Percentiles rank a stretch among this genome's conserved stretches.
These are phyloP conservation scores for Nematolebias whitei DNA, from an alignment of 2,113 vertebrate genomes.

Conservation along the genomic window DNA sequence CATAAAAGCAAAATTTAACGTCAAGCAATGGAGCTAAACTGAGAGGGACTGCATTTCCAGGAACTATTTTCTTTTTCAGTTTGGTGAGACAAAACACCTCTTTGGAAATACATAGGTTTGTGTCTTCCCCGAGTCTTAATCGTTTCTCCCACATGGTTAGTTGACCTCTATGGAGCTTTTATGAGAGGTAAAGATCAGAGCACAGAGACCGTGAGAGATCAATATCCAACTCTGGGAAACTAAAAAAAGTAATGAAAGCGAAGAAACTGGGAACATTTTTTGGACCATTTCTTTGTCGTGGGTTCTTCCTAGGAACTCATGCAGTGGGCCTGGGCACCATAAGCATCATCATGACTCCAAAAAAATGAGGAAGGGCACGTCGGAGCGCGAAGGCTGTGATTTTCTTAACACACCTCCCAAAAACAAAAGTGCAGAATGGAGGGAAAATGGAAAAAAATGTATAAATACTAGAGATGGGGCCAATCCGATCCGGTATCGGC, in stretches of 20 bases:
- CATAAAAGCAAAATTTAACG: constrained; percentile 32
- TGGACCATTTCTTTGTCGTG: neutral
- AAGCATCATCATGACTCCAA: too few species aligned
- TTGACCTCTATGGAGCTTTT: constrained; percentile 9
- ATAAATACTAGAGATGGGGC: too few species aligned
- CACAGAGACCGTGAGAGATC: constrained; percentile 9
- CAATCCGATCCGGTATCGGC: too few species aligned
- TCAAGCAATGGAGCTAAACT: constrained; percentile 3
- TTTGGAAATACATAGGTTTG: neutral
- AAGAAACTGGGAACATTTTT: constrained; percentile 10
- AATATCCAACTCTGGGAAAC: constrained; percentile 10
- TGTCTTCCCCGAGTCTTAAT: neutral
- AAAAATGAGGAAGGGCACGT: too few species aligned
- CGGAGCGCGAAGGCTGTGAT: too few species aligned
- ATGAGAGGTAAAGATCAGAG: constrained; percentile 12
- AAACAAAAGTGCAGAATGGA: too few species aligned
- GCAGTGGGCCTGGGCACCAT: too few species aligned
- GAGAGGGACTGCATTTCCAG: constrained; percentile 5
- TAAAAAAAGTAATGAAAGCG: constrained; percentile 11
- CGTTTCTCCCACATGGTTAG: constrained; percentile 3
- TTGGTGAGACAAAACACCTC: neutral
- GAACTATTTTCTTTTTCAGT: neutral
- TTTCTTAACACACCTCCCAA: too few species aligned
- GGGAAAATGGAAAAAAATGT: too few species aligned
- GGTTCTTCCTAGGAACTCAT: too few species aligned